Evolutionary conservation across 2,888 invertebrate genomes (phyloP).

Genomic region (Esperia sulphurella): DNA sequence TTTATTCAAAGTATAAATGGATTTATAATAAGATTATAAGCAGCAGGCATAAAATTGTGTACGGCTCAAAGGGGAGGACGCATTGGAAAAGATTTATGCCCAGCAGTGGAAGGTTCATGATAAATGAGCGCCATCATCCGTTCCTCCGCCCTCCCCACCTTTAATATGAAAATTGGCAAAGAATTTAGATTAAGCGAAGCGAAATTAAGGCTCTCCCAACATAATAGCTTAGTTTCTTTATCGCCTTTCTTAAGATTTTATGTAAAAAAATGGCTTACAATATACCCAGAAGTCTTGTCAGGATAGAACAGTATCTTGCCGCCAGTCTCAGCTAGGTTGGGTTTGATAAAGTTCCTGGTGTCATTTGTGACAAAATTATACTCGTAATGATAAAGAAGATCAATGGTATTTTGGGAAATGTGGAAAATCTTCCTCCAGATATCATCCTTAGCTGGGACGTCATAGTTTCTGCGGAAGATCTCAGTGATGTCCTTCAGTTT

Average conservation of each 20-base stretch:
- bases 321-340: constrained; percentile 84
- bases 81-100: too few species aligned
- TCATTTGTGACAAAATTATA: constrained; percentile 81
- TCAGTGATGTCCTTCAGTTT: constrained; percentile 75
- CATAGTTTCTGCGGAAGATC: constrained; percentile 79
- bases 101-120: too few species aligned
- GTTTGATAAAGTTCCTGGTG: constrained; percentile 83
- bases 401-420: constrained; percentile 79
- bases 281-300: constrained; percentile 82
- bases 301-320: constrained; percentile 82
- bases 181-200: too few species aligned
- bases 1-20: too few species aligned
- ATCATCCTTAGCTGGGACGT: constrained; percentile 78
- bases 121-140: too few species aligned
- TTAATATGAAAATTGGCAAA: too few species aligned
- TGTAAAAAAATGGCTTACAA: constrained; percentile 57
- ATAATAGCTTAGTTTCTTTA: too few species aligned
- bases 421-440: constrained; percentile 83
- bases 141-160: too few species aligned
- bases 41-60: too few species aligned
- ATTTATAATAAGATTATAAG: too few species aligned
- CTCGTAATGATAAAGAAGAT: constrained; percentile 82
- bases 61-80: too few species aligned
- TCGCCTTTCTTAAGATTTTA: not conserved
- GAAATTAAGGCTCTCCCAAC: too few species aligned